Percentiles rank a stretch among this genome's conserved stretches.
Evolutionary conservation across 2,888 invertebrate genomes (phyloP).

Genomic region (Tenthredo mesomela): DNA sequence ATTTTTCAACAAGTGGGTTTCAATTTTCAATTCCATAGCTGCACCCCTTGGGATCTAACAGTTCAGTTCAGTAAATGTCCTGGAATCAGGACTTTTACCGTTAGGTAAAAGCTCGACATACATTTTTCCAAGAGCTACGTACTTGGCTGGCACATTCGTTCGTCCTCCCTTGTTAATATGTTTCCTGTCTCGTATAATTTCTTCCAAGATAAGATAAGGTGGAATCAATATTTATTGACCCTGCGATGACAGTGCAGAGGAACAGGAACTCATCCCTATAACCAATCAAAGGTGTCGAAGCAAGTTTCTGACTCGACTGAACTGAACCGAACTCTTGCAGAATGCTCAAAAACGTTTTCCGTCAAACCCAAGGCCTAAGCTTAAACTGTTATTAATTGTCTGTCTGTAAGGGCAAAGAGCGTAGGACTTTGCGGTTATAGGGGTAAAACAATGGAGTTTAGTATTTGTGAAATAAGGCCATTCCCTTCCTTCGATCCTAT

Average conservation of each 20-base stretch:
- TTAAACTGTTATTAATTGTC: constrained; percentile 32
- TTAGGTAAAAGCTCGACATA: background rate
- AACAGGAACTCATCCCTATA: background rate
- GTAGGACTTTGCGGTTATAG: background rate
- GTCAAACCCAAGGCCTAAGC: background rate
- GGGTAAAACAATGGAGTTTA: constrained; percentile 12
- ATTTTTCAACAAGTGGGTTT: constrained; percentile 17
- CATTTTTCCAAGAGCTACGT: background rate
- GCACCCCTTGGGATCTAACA: background rate
- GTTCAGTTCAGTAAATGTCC: background rate
- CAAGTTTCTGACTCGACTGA: background rate
- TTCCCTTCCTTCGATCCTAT: background rate
- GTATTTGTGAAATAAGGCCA: background rate
- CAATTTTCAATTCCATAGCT: background rate
- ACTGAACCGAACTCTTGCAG: background rate
- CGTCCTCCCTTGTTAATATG: too few relatives aligned
- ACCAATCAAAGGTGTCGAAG: constrained; percentile 10
- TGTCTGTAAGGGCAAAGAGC: constrained; percentile 4
- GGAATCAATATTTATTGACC: background rate
- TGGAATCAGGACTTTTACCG: background rate
- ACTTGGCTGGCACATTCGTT: background rate
- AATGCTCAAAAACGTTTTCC: background rate
- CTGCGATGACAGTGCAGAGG: background rate
- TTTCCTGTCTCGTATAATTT: background rate
- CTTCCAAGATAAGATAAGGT: background rate